Conservation (phyloP, 2,888 invertebrate species). For the Lasioglossum vierecki region DNA sequence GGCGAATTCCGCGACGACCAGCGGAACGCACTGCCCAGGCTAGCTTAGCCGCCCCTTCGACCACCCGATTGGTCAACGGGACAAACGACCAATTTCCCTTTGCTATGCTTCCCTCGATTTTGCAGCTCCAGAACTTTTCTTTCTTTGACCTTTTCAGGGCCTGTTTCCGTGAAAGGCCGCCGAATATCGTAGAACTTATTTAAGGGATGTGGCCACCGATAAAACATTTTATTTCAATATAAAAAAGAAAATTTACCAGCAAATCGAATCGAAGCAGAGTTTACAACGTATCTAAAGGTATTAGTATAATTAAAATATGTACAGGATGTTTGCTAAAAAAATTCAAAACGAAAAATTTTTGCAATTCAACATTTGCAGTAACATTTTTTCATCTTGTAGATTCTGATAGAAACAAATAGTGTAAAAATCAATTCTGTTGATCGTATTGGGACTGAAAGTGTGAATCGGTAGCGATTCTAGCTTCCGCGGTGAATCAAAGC, state of each 20-base stretch:
- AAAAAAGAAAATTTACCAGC: too few species aligned
- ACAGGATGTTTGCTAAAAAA: too few species aligned
- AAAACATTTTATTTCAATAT: too few species aligned
- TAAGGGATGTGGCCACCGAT: neutral
- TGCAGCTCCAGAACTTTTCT: neutral
- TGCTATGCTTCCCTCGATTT: neutral
- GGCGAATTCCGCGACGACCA: slow-evolving; percentile 6
- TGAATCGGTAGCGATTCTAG: neutral
- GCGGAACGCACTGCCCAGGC: slow-evolving; percentile 9
- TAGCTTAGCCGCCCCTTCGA: neutral
- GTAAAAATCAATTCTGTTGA: neutral
- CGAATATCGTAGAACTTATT: too few species aligned
- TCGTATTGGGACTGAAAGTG: neutral
- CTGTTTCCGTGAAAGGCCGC: too few species aligned
- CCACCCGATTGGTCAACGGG: neutral
- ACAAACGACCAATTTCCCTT: neutral
- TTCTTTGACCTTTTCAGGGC: neutral
- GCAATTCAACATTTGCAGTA: too few species aligned
- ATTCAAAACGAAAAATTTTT: too few species aligned
- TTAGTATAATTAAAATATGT: too few species aligned
- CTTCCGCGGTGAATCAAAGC: neutral
- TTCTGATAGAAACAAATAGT: neutral
- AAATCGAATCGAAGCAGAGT: too few species aligned
- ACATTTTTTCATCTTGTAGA: neutral
- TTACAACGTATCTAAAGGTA: too few species aligned